These are phyloP conservation scores for Jacana jacana DNA, from an alignment of 2,113 vertebrate genomes.

Conservation along the genomic window DNA sequence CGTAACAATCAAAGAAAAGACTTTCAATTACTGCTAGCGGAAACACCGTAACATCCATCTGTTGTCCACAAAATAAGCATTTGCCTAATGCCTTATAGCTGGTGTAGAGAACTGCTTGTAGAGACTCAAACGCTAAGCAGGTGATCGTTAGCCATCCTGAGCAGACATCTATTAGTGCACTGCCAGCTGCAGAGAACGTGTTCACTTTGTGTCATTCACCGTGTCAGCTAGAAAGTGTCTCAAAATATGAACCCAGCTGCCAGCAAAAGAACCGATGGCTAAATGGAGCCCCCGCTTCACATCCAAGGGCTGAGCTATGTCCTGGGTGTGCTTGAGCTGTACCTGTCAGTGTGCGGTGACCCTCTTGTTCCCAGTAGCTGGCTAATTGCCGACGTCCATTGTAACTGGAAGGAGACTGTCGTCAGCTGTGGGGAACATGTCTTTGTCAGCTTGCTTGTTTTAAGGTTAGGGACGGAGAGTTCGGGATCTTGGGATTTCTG, in stretches of 20 bases:
- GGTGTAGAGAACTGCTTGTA: slow-evolving; percentile 25
- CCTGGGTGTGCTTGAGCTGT: background rate
- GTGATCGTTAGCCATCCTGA: background rate
- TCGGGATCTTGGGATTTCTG: background rate
- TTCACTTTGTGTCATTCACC: background rate
- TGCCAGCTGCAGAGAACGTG: background rate
- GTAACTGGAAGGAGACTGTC: slow-evolving; percentile 10
- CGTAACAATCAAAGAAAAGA: background rate
- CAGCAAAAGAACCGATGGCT: background rate
- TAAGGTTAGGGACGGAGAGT: background rate
- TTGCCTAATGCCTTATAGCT: slow-evolving; percentile 57
- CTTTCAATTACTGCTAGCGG: background rate
- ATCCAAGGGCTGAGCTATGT: background rate
- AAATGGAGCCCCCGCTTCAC: background rate
- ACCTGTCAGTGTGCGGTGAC: background rate
- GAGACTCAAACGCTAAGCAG: slow-evolving; percentile 9
- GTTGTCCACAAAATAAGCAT: slow-evolving; percentile 18
- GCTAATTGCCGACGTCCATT: background rate
- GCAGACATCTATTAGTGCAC: background rate
- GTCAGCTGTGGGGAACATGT: slow-evolving; percentile 27
- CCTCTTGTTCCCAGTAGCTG: background rate
- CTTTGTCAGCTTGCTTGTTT: slow-evolving; percentile 9
- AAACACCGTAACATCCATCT: slow-evolving; percentile 30
- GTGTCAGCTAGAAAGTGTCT: background rate
- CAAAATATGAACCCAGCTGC: background rate